These are phyloP conservation scores for Caenorhabditis sp. DNA, from an alignment of 2,888 invertebrate species.

Conservation along the genomic window DNA sequence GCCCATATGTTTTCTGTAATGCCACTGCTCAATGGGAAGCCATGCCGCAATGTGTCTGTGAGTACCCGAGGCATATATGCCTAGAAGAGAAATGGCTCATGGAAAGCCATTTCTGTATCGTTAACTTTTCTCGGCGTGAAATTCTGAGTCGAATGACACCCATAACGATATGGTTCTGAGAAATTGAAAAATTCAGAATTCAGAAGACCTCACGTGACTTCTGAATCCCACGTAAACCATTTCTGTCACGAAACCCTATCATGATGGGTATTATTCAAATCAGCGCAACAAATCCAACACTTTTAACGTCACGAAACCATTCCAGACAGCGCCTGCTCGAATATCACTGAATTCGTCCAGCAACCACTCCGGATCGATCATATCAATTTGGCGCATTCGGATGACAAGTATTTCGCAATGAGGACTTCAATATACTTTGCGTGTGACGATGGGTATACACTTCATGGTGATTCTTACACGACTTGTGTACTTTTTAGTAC, in stretches of 20 bases:
- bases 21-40: conserved; percentile 26
- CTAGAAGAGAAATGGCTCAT: too few species aligned
- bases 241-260: too few species aligned
- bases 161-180: too few species aligned
- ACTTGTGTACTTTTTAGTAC: not conserved
- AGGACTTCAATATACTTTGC: not conserved
- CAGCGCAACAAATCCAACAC: too few species aligned
- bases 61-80: not conserved
- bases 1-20: conserved; percentile 32
- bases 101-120: too few species aligned
- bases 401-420: not conserved
- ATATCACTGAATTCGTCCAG: conserved; percentile 23
- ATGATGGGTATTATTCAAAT: too few species aligned
- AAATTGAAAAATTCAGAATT: too few species aligned
- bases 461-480: not conserved
- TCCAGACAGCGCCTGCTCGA: conserved; percentile 18
- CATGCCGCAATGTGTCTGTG: conserved; percentile 37
- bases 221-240: too few species aligned
- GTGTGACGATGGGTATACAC: not conserved
- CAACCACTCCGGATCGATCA: not conserved
- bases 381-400: not conserved
- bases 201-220: too few species aligned
- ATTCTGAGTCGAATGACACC: too few species aligned
- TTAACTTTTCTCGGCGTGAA: too few species aligned
- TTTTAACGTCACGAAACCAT: too few species aligned